phyloP scores from a whole-genome alignment of 92 coral and sea anemone genomes.

The Chrysogorgia sp. region DNA sequence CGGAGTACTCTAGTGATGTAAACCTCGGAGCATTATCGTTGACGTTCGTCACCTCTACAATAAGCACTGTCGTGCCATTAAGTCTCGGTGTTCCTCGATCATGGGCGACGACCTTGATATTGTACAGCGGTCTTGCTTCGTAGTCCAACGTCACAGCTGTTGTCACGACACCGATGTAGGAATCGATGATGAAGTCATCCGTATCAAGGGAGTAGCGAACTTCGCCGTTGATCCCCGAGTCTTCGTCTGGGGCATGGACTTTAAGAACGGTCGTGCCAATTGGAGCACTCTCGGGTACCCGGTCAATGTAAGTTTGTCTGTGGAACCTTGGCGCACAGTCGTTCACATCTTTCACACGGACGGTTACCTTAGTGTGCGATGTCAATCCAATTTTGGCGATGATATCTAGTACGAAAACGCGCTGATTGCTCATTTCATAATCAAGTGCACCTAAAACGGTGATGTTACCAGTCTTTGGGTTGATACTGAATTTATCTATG shows the following conservation, averaged over 20 bases:
- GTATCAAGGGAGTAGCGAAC: conserved; percentile 69
- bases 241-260: conserved; percentile 87
- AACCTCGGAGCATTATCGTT: conserved; percentile 91
- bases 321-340: conserved; percentile 87
- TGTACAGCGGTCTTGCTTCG: conserved; percentile 67
- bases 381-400: conserved; percentile 54
- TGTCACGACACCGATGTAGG: conserved; percentile 82
- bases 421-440: conserved; percentile 74
- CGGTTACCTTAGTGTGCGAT: conserved; percentile 69
- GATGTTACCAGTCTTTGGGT: conserved; percentile 76
- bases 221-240: conserved; percentile 88
- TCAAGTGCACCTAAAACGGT: conserved; percentile 77
- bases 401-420: conserved; percentile 64
- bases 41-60: conserved; percentile 77
- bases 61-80: conserved; percentile 76
- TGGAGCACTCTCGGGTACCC: conserved; percentile 93
- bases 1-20: conserved; percentile 71
- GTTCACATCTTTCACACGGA: conserved; percentile 76
- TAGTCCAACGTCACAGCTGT: conserved; percentile 74
- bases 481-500: conserved; percentile 61
- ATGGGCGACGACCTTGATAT: conserved; percentile 75
- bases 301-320: conserved; percentile 73
- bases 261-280: conserved; percentile 82
- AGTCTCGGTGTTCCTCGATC: conserved; percentile 80
- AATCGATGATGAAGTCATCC: conserved; percentile 70